Evolutionary conservation across 2,888 invertebrate species (phyloP).

Genomic region (Thecocarcelia acutangulata): DNA sequence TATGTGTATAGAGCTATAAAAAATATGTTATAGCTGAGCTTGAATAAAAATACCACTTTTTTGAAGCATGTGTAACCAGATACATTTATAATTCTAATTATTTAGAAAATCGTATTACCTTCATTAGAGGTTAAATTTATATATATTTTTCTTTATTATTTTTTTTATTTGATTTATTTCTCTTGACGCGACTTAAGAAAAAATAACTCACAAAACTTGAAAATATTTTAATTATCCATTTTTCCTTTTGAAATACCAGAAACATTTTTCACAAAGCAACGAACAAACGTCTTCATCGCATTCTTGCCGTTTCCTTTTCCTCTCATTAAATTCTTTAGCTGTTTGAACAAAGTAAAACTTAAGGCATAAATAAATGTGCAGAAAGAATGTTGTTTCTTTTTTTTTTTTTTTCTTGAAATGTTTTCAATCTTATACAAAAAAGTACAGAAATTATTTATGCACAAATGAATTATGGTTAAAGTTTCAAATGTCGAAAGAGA

Average conservation of each 20-base stretch:
- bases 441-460: slow-evolving; percentile 26
- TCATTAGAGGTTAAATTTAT: too few relatives aligned
- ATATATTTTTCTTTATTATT: too few relatives aligned
- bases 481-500: slow-evolving; percentile 61
- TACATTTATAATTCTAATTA: too few relatives aligned
- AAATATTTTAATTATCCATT: not conserved
- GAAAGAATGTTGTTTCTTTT: not conserved
- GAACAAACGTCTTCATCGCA: not conserved
- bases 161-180: too few relatives aligned
- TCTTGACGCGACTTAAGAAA: too few relatives aligned
- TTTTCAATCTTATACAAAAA: not conserved
- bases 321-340: slow-evolving; percentile 19
- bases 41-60: too few relatives aligned
- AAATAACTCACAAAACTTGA: too few relatives aligned
- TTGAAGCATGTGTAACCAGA: too few relatives aligned
- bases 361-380: slow-evolving; percentile 44
- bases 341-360: slow-evolving; percentile 27
- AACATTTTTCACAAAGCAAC: not conserved
- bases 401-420: not conserved
- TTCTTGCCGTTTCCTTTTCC: slow-evolving; percentile 11
- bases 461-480: slow-evolving; percentile 64
- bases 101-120: too few relatives aligned
- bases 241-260: not conserved
- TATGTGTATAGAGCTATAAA: too few relatives aligned
- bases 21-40: too few relatives aligned